A percentile compares a stretch with the other conserved stretches of the same genome.
Evolutionary conservation across 2,113 vertebrate genomes (phyloP).

Genomic region (Calyptomena viridis): DNA sequence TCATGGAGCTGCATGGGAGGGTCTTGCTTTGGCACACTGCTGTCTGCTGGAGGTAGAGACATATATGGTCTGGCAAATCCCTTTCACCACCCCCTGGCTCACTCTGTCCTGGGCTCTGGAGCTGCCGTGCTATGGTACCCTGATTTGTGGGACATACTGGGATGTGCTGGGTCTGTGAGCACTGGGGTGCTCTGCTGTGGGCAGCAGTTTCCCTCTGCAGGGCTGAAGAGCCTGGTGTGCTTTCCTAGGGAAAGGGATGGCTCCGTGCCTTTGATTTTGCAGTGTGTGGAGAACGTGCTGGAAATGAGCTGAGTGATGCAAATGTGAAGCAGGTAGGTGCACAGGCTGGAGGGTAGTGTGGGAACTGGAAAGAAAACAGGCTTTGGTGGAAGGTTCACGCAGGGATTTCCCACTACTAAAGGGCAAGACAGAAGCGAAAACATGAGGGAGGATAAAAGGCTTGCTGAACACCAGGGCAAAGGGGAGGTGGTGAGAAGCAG

Average conservation of each 20-base stretch:
- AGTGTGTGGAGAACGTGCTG: rapidly evolving
- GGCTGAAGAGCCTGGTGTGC: background rate
- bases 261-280: background rate
- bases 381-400: background rate
- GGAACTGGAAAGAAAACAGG: background rate
- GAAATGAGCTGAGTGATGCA: background rate
- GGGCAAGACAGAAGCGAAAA: background rate
- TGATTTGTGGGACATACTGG: background rate
- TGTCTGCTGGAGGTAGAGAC: background rate
- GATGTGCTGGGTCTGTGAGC: background rate
- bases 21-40: background rate
- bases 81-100: rapidly evolving
- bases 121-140: background rate
- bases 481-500: background rate
- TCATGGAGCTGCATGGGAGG: rapidly evolving
- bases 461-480: background rate
- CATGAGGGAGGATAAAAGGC: background rate
- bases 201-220: background rate
- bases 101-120: background rate
- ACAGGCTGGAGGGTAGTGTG: background rate
- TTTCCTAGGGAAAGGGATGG: rapidly evolving
- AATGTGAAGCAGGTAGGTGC: background rate
- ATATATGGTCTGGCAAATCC: background rate
- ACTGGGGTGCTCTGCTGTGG: background rate
- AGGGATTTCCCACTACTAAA: background rate